Conservation (phyloP, 2,888 invertebrate species). For the Aleiodes alternator region DNA sequence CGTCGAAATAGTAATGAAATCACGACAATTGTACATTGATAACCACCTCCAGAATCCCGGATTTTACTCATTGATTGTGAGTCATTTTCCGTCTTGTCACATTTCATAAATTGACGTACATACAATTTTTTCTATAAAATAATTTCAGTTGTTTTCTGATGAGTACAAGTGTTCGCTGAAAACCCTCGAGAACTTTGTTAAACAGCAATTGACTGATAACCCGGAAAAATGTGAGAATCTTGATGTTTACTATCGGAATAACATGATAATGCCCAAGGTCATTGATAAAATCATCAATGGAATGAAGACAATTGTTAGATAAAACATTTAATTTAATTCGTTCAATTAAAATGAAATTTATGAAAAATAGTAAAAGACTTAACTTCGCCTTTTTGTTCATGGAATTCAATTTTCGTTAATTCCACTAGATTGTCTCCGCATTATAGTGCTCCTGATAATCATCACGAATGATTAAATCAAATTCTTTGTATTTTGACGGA, state of each 20-base stretch:
- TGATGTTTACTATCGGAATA: constrained; percentile 57
- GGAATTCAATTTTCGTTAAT: constrained; percentile 50
- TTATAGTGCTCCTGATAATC: constrained; percentile 36
- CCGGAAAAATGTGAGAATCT: constrained; percentile 50
- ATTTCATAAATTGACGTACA: constrained; percentile 20
- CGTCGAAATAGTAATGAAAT: constrained; percentile 62
- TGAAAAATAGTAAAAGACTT: neutral
- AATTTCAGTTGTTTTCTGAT: constrained; percentile 62
- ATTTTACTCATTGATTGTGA: constrained; percentile 68
- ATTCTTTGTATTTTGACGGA: neutral
- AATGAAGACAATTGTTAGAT: constrained; percentile 56
- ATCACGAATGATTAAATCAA: constrained; percentile 31
- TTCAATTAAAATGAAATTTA: neutral
- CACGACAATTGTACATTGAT: constrained; percentile 65
- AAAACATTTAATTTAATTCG: constrained; percentile 12
- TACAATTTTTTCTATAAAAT: constrained; percentile 2
- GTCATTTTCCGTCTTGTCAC: neutral
- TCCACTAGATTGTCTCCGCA: neutral
- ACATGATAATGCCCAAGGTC: constrained; percentile 55
- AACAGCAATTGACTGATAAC: constrained; percentile 46
- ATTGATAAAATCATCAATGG: constrained; percentile 54
- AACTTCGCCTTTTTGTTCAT: too few species aligned
- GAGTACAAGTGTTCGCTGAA: constrained; percentile 56
- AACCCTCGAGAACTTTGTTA: constrained; percentile 56
- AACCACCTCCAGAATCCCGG: constrained; percentile 70